Evolutionary conservation across 2,797 vertebrate genomes (phyloP), one percentile per base, ranked within the genome.

Genomic region (Crenuchus spilurus): DNA sequence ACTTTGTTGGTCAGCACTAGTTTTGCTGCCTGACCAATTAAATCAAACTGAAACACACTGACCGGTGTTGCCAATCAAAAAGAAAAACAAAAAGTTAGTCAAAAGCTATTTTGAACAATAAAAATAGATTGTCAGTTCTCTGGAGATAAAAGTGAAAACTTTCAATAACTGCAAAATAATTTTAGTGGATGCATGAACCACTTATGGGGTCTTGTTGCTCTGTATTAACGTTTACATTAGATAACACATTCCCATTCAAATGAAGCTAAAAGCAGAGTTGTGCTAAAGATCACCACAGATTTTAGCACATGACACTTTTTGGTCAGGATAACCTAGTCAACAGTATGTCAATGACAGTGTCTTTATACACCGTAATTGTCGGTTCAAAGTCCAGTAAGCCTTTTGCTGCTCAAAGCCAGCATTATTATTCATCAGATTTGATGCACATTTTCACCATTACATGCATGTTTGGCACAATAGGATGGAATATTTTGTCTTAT

Each of bases 51-150:
- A 58, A 3, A 37, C n/a, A 30, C 26, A n/a, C 55, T 11, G 31
- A 61, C 22, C 2, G 6, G 10, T 39, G 18, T 10, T 39, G 22
- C 2, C 4, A 14, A 14, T 14, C 14, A 24, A 62, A 6, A 26
- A 26, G 24, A 11, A 3, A 22, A 30, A 18, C 55, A 13, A n/a
- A n/a, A n/a, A n/a, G 42, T n/a, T 44, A 20, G 26, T 39, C 16
- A 37, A 57, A 55, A 58, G 26, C 48, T 44, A 46, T 30, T 6
- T 7, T 26, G 8, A 44, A 35, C 46, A 46, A 73, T 20, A 64
- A 63, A 54, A 22, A 49, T 18, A 18, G 33, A 37, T 16, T 62
- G 39, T 73, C 39, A 48, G 13, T 54, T 65, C 61, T 57, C n/a
- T 33, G n/a, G 26, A 42, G 37, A 13, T 22, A 14, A 39, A 41